Evolutionary conservation across 2,888 invertebrate genomes (phyloP), one percentile per base, ranked within the genome.

Genomic region (Brachyopa scutellaris): DNA sequence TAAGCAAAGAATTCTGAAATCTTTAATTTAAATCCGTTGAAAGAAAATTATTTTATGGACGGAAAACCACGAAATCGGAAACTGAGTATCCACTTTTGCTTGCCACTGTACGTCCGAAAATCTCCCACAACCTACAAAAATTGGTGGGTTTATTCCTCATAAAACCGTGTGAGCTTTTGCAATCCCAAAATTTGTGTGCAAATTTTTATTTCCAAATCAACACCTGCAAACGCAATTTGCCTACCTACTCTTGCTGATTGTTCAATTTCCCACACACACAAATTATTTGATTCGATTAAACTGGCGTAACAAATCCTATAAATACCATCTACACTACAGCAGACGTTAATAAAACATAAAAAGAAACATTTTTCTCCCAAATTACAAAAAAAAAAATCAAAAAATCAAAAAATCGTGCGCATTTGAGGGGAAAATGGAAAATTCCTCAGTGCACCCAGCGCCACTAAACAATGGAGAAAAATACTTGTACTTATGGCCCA

Each of bases 351-450:
- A 78, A 66, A 66, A 61, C 59, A 73, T 40, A 61, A 66, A 57
- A 53, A 72, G 59, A 70, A 59, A 67, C 33, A 69, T 69, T 62
- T 62, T 69, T 47, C 61, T 67, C 61, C 74, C 61, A 80, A 74
- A 74, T 80, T 74, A 80, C 55, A 62, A 31, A 67, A 80, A 74
- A n/a, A n/a, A n/a, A 80, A 74, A 74, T 80, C 69, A 80, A 47
- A 62, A 31, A 67, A 80, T 69, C 57, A 55, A 61, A 36, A 74
- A 49, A 80, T 80, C 79, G 79, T 80, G 79, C 79, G 57, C 79
- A 49, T 59, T 80, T 42, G 49, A 42, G 13, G 61, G 31, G 36
- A 74, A 70, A 51, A 40, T 42, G 15, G 21, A 64, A 69, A 74
- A 80, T 69, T 69, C 79, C 53, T 9, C 59, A 36, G 26, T 6